Evolutionary conservation across 1,140 invertebrate genomes (phyloP).

Genomic region (Aricia agestis): DNA sequence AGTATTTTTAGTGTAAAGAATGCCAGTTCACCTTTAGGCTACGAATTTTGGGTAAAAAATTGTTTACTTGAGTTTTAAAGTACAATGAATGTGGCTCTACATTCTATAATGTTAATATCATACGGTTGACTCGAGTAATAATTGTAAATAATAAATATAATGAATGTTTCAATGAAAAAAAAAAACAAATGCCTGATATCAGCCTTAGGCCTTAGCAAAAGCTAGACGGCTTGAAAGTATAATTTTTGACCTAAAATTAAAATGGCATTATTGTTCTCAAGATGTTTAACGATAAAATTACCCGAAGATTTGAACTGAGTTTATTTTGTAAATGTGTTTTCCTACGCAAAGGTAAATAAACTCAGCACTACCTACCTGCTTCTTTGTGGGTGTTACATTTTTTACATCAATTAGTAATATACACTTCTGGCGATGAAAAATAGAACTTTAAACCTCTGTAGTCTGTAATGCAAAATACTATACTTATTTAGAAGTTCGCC

Average conservation of each 20-base stretch:
- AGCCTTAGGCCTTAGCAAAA: no score
- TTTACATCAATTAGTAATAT: neutral
- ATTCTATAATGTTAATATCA: neutral
- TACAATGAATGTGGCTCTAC: neutral
- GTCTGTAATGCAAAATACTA: neutral
- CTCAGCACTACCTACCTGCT: constrained; percentile 39
- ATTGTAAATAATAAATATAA: no score
- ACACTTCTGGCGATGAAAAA: neutral
- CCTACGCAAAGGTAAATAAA: constrained; percentile 41
- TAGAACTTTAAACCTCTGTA: neutral
- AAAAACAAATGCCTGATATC: no score
- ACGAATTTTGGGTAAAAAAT: neutral
- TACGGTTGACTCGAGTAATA: no score
- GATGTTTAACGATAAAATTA: constrained; percentile 42
- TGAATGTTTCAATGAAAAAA: no score
- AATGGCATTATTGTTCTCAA: neutral
- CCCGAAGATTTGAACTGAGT: constrained; percentile 38
- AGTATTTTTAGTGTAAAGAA: neutral
- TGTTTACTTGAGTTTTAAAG: neutral
- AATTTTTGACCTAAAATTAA: neutral
- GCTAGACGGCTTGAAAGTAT: no score
- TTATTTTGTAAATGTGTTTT: constrained; percentile 52
- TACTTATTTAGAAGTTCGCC: neutral
- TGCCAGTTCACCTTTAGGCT: neutral
- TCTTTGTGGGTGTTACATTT: constrained; percentile 26